A percentile compares a stretch with the other conserved stretches of the same genome.
phyloP scores from a whole-genome alignment of 1,140 invertebrate genomes.

The Scylla paramamosain region DNA sequence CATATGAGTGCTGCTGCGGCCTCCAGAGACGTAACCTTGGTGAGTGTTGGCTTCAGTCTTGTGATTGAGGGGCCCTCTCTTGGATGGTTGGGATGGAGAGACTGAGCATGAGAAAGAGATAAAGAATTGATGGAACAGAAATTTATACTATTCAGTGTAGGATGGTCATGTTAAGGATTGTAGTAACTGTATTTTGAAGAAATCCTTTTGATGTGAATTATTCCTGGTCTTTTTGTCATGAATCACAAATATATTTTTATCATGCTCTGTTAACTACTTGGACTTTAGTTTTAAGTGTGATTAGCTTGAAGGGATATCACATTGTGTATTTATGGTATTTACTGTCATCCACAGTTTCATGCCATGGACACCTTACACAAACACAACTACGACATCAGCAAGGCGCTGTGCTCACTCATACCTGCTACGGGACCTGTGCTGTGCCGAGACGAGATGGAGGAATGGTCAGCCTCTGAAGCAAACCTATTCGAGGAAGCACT shows the following conservation, averaged over 20 bases:
- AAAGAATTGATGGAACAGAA: neutral
- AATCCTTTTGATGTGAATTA: too few relatives aligned
- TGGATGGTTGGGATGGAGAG: too few relatives aligned
- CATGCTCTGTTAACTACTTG: too few relatives aligned
- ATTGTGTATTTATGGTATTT: neutral
- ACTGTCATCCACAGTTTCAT: slow-evolving; percentile 88
- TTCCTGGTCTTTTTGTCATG: too few relatives aligned
- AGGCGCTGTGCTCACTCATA: slow-evolving; percentile 95
- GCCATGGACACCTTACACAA: slow-evolving; percentile 99
- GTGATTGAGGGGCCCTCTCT: neutral
- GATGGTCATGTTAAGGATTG: too few relatives aligned
- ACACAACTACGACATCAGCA: slow-evolving; percentile 93
- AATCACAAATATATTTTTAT: too few relatives aligned
- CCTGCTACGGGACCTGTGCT: slow-evolving; percentile 97
- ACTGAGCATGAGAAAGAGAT: neutral
- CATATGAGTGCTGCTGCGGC: slow-evolving; percentile 99
- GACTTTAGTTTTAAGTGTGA: too few relatives aligned
- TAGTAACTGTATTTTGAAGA: too few relatives aligned
- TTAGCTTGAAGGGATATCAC: too few relatives aligned
- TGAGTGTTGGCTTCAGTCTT: slow-evolving; percentile 82
- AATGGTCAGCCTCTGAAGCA: slow-evolving; percentile 99
- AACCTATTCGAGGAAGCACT: slow-evolving; percentile 97
- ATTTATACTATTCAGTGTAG: neutral
- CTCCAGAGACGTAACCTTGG: slow-evolving; percentile 97
- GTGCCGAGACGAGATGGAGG: slow-evolving; percentile 99